A percentile compares a stretch with the other conserved stretches of the same genome.
Conservation (phyloP, 2,797 vertebrate genomes). For the Adelosebastes latens region DNA sequence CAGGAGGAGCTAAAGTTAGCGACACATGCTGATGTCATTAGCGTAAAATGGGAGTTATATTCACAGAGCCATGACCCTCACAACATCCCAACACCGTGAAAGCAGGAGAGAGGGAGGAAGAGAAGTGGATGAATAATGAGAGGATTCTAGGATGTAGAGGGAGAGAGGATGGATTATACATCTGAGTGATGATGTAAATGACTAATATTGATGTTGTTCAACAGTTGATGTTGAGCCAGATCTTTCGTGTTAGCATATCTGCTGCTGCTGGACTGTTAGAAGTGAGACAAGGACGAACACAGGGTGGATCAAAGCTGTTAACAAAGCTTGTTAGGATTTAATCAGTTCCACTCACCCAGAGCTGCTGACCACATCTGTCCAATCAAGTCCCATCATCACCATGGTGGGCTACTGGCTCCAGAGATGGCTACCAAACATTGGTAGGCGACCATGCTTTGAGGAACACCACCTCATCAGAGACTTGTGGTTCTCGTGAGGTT, state of each 20-base stretch:
- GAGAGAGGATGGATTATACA: conserved; percentile 16
- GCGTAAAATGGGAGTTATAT: conserved; percentile 72
- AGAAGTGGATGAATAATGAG: conserved; percentile 19
- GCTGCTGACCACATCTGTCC: conserved; percentile 61
- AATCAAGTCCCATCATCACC: conserved; percentile 39
- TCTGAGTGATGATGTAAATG: conserved; percentile 23
- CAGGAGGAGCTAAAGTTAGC: conserved; percentile 77
- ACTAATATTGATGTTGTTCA: conserved; percentile 18
- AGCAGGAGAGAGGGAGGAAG: conserved; percentile 4
- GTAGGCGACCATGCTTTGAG: conserved; percentile 35
- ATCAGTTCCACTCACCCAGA: conserved; percentile 50
- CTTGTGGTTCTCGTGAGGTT: conserved; percentile 43
- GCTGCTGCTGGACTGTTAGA: conserved; percentile 6
- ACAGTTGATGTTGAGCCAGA: conserved; percentile 22
- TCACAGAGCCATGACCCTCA: conserved; percentile 70
- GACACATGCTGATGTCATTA: conserved; percentile 81
- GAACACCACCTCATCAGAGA: conserved; percentile 59
- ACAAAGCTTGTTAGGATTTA: conserved; percentile 55
- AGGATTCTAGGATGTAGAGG: conserved; percentile 6
- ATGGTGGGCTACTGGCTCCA: conserved; percentile 49
- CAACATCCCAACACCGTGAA: conserved; percentile 46
- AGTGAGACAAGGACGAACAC: conserved; percentile 9
- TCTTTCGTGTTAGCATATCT: conserved; percentile 27
- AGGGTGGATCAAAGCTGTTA: conserved; percentile 66
- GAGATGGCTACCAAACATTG: conserved; percentile 35